Base-by-base conservation (phyloP, 2,888 invertebrate species). In the Aproaerema taeniolella region DNA sequence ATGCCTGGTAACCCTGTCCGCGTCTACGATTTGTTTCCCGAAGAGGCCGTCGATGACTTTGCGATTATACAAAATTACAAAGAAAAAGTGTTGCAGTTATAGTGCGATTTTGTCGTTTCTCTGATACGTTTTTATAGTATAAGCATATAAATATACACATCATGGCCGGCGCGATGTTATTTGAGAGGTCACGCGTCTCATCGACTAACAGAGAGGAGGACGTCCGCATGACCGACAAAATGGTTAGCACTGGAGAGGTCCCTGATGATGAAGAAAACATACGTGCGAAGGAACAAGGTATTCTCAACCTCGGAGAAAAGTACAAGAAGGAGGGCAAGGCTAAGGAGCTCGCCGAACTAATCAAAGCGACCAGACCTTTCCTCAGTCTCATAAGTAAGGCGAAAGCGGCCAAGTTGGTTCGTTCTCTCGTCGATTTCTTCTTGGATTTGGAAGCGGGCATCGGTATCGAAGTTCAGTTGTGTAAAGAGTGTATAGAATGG, bases 401-500 rank as follows among this genome's bases (percentile, higher is more conserved):
- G 24, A 99, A 99, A 86, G 99, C 99, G 38, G 99, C 99, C 1
- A 99, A 99, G 82, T 87, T 99, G 60, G 99, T 99, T 6, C 91
- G 99, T 49, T 95, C 96, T 13, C 88, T 99, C 55, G 98, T 99
- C 8, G 99, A 99, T 76, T 93, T 97, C 87, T 99, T 99, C 81
- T 87, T 99, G 55, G 98, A 98, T 72, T 91, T 99, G 82, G 98
- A 99, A 76, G 97, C 97, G 48, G 95, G 94, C 35, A 97, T 97
- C 50, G 98, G 98, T 38, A 96, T 96, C 49, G 98, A 98, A 88
- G 94, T 94, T 38, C 93, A 95, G 79, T 85, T 96, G 46, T 96
- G 96, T 78, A 95, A 95, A 87, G 99, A 99, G 86, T 99, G 98
- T 86, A 99, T 99, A 86, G 96, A 98, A 86, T 99, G 99, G 99